phyloP scores from a whole-genome alignment of 2,888 invertebrate genomes.

The Hirudinaria manillensis region DNA sequence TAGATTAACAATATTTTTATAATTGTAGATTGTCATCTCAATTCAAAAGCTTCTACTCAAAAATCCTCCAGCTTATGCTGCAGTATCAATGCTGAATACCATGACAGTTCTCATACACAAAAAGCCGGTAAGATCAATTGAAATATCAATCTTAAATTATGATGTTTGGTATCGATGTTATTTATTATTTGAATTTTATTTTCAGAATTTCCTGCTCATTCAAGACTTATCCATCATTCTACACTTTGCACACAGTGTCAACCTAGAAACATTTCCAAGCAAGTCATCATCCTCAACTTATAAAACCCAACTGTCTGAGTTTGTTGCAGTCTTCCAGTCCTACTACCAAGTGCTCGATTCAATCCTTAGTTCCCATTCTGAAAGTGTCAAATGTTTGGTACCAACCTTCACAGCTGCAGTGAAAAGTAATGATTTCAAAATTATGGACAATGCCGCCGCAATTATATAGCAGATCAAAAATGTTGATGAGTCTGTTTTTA shows the following conservation, averaged over 20 bases:
- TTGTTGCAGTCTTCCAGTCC: conserved; percentile 11
- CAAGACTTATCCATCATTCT: conserved; percentile 26
- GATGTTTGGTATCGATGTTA: not conserved
- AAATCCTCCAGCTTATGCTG: not conserved
- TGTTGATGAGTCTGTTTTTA: not conserved
- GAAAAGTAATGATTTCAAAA: conserved; percentile 11
- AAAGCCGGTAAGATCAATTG: not conserved
- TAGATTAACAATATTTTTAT: not conserved
- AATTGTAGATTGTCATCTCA: conserved; percentile 3
- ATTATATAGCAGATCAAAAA: not conserved
- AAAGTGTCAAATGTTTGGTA: not conserved
- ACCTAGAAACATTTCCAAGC: conserved; percentile 21
- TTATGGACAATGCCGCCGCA: not conserved
- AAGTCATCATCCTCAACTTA: not conserved
- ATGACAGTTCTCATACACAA: not conserved
- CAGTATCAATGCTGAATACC: not conserved
- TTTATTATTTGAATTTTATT: not conserved
- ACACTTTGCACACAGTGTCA: conserved; percentile 3
- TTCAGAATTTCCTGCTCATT: conserved; percentile 5
- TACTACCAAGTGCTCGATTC: conserved; percentile 17
- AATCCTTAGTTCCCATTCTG: conserved; percentile 1
- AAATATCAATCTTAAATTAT: not conserved
- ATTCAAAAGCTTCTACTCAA: not conserved
- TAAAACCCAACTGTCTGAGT: not conserved
- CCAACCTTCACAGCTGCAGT: conserved; percentile 8